These are phyloP conservation scores for Heliconius hewitsoni DNA, from an alignment of 1,140 invertebrate species.

Conservation along the genomic window DNA sequence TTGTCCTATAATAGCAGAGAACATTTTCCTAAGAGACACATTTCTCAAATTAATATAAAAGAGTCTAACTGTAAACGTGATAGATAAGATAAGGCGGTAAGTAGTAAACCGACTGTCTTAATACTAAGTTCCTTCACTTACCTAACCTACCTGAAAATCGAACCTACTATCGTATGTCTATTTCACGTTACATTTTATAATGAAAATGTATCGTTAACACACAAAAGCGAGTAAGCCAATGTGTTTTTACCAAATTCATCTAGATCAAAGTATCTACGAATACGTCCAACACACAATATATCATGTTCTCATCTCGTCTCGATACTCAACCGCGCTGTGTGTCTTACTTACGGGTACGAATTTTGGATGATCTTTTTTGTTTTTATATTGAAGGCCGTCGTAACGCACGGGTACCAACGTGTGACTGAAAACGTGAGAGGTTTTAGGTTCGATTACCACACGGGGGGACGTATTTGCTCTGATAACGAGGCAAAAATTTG, in stretches of 20 bases:
- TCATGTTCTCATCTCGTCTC: slow-evolving; percentile 60
- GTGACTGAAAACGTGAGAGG: no score
- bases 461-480: not conserved
- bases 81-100: no score
- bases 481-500: no score
- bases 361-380: not conserved
- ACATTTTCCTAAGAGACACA: no score
- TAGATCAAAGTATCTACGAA: slow-evolving; percentile 51
- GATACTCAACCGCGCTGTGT: slow-evolving; percentile 42
- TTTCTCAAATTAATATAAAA: no score
- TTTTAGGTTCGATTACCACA: not conserved
- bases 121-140: no score
- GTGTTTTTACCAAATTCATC: slow-evolving; percentile 54
- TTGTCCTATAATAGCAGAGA: no score
- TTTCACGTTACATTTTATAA: not conserved
- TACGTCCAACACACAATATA: slow-evolving; percentile 43
- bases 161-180: not conserved
- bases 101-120: no score
- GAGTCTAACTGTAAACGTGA: no score
- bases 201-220: not conserved
- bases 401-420: no score
- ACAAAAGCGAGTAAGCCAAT: slow-evolving; percentile 25
- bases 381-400: not conserved
- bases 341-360: not conserved
- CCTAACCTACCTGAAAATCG: not conserved